Percentiles rank a stretch among this genome's conserved stretches.
phyloP scores from a whole-genome alignment of 92 coral and sea anemone genomes.

The Micromussa lordhowensis region DNA sequence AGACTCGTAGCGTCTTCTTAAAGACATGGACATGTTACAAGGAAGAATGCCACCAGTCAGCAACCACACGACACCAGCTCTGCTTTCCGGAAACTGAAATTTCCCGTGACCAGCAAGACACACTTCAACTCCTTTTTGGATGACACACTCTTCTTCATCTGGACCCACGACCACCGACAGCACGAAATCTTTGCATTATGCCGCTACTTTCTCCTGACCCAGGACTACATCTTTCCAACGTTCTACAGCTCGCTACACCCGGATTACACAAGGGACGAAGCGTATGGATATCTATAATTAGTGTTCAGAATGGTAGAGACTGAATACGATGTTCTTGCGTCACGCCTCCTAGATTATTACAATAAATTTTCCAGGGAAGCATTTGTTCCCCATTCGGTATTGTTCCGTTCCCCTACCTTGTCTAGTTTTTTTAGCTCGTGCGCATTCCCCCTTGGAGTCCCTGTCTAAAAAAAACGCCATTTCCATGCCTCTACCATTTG shows the following conservation, averaged over 20 bases:
- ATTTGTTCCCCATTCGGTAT: not conserved
- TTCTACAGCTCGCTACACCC: not conserved
- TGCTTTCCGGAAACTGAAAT: not conserved
- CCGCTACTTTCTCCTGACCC: not conserved
- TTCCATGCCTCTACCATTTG: not conserved
- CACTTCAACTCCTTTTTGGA: not conserved
- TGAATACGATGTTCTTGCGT: not conserved
- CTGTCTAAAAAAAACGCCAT: not conserved
- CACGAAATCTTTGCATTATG: not conserved
- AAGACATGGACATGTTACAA: not conserved
- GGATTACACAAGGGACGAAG: not conserved
- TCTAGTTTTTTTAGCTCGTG: not conserved
- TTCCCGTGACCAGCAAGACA: not conserved
- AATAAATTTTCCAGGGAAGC: not conserved
- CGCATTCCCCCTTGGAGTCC: not conserved
- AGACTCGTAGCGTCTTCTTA: not conserved
- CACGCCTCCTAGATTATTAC: not conserved
- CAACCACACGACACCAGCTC: not conserved
- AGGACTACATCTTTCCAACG: not conserved
- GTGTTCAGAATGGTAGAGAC: too few relatives aligned
- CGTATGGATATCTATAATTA: too few relatives aligned
- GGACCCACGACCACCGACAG: not conserved
- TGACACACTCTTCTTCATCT: not conserved
- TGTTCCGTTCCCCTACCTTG: not conserved
- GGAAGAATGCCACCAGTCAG: not conserved